Evolutionary conservation across 2,888 invertebrate species (phyloP).

Genomic region (Lottia gigantea): DNA sequence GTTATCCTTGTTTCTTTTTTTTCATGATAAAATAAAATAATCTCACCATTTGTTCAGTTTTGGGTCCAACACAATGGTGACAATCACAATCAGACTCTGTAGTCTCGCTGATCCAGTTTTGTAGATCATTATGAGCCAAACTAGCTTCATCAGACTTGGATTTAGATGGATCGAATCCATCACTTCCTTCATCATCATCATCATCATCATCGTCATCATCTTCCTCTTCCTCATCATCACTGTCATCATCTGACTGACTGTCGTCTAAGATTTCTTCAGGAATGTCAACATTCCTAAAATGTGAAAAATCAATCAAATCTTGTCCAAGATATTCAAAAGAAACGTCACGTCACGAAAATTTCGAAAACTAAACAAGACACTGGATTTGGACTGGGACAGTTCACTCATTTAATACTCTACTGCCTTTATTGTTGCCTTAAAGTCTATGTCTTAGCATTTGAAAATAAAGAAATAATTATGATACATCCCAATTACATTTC

Average conservation of each 20-base stretch:
- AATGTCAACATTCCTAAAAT: constrained; percentile 43
- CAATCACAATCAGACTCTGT: constrained; percentile 47
- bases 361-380: no score
- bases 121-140: not conserved
- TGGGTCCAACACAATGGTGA: constrained; percentile 56
- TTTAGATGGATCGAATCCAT: constrained; percentile 25
- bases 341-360: no score
- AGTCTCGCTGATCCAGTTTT: not conserved
- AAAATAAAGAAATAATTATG: no score
- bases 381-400: no score
- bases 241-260: constrained; percentile 37
- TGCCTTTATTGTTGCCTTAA: no score
- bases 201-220: constrained; percentile 53
- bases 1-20: no score
- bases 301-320: no score
- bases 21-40: no score
- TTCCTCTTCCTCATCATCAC: constrained; percentile 36
- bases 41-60: constrained; percentile 50
- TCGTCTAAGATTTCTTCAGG: constrained; percentile 49
- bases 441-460: no score
- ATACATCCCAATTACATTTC: no score
- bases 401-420: no score
- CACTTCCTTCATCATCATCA: constrained; percentile 44
- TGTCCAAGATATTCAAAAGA: no score
- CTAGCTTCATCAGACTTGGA: not conserved